Evolutionary conservation across 1,140 invertebrate species (phyloP).

Genomic region (Diplogasteroides magnus): DNA sequence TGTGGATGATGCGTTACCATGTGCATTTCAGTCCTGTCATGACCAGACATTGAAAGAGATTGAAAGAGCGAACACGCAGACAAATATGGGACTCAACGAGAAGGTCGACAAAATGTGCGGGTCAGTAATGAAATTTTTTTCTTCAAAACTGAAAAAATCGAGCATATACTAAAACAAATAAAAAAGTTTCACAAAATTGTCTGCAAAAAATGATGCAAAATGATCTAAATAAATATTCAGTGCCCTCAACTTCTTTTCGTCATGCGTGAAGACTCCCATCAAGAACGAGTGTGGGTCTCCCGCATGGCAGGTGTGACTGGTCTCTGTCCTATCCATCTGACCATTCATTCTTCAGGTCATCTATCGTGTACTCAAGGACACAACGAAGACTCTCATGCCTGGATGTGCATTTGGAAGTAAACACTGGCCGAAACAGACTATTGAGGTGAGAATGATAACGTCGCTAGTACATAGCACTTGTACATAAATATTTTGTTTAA

Average conservation of each 20-base stretch:
- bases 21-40: constrained; percentile 34
- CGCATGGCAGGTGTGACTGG: constrained; percentile 38
- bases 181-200: no score
- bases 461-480: no score
- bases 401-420: constrained; percentile 19
- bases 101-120: constrained; percentile 51
- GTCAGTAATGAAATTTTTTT: constrained; percentile 26
- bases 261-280: constrained; percentile 47
- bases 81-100: constrained; percentile 36
- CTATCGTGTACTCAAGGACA: constrained; percentile 54
- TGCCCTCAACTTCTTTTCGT: constrained; percentile 52
- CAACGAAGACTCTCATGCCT: constrained; percentile 53
- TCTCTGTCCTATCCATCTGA: no score
- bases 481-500: no score
- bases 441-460: neutral
- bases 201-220: no score
- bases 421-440: neutral
- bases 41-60: constrained; percentile 51
- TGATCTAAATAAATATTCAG: constrained; percentile 21
- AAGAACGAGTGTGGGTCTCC: constrained; percentile 46
- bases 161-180: no score
- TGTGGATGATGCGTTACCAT: neutral
- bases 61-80: constrained; percentile 46
- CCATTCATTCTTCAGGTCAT: constrained; percentile 35
- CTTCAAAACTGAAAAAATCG: neutral